Base-by-base conservation (phyloP, 2,888 invertebrate genomes). In the Amaurobius ferox region DNA sequence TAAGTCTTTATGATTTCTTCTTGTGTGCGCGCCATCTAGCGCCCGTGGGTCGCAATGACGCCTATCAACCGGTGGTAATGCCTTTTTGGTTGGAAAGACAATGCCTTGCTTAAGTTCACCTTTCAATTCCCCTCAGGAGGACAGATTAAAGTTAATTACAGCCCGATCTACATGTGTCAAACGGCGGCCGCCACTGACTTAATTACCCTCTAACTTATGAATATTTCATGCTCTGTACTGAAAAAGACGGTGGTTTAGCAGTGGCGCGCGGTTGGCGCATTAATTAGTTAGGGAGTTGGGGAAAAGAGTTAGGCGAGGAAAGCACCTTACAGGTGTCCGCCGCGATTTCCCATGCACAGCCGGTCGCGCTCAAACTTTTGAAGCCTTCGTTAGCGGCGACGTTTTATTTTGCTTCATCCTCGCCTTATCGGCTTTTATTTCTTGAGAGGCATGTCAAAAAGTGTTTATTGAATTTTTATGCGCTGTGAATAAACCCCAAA, bases 61-160 rank as follows among this genome's bases (percentile, higher is more conserved):
- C 66, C 35, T 32, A 77, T 85, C 83, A 85, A 85, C 83, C 77
- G 77, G 83, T 85, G 83, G 83, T 77, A 77, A 77, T 72, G 77
- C 66, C 77, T 85, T 85, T 85, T 85, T 78, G 77, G 83, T 67
- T 40, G 64, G 71, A 67, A 62, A 86, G 79, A 86, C 86, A 86
- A 86, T 86, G 86, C 35, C 44, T 70, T 74, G 77, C 74, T 79
- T 79, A 70, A 79, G 79, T 86, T 79, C 77, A 85, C 72, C 86
- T 86, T 78, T 79, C 79, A 79, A 78, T 79, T 48, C 71, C 83
- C 67, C 78, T 35, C 70, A 62, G 28, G 71, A 30, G 62, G 79
- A 74, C 86, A 86, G 86, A 86, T 86, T 79, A 86, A 86, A 86
- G 86, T 86, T 79, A 86, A 86, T 86, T 86, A 86, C 86, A 64